phyloP scores from a whole-genome alignment of 2,888 invertebrate genomes.

The Temnothorax ravouxi region DNA sequence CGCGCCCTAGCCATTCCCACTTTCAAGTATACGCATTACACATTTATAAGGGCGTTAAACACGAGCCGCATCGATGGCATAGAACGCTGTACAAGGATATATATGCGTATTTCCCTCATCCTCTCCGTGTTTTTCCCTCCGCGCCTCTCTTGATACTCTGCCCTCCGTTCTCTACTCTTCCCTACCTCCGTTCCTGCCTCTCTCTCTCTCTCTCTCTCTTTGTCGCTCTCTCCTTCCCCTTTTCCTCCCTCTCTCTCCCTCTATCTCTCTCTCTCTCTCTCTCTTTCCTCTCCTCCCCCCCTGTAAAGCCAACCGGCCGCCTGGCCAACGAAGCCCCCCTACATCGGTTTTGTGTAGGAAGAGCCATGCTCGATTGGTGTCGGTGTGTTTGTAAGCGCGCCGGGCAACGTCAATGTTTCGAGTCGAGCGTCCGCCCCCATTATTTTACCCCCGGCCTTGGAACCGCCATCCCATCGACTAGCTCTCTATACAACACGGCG shows the following conservation, averaged over 20 bases:
- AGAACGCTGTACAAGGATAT: constrained; percentile 69
- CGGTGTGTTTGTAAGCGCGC: constrained; percentile 79
- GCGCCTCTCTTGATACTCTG: constrained; percentile 48
- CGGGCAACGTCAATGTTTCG: constrained; percentile 80
- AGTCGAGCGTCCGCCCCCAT: constrained; percentile 80
- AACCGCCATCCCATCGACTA: constrained; percentile 64
- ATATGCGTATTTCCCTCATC: constrained; percentile 59
- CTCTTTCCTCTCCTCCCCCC: constrained; percentile 56
- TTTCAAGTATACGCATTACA: constrained; percentile 78
- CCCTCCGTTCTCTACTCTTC: constrained; percentile 37
- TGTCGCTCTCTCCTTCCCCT: constrained; percentile 3
- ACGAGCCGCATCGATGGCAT: constrained; percentile 77
- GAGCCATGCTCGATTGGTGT: constrained; percentile 80
- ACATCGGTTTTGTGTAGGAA: constrained; percentile 78
- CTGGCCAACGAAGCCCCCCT: constrained; percentile 74
- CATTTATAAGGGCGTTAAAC: constrained; percentile 83
- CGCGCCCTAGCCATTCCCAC: constrained; percentile 35
- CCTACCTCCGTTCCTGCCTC: constrained; percentile 10
- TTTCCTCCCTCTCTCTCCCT: not conserved
- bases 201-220: constrained; percentile 5
- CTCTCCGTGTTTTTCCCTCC: constrained; percentile 56
- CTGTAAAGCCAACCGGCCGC: constrained; percentile 71
- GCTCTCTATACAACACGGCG: constrained; percentile 57
- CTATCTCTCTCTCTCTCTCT: constrained; percentile 43
- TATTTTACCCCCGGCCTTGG: constrained; percentile 77